Conservation (phyloP, 2,888 invertebrate genomes). For the Sthenelais limicola region DNA sequence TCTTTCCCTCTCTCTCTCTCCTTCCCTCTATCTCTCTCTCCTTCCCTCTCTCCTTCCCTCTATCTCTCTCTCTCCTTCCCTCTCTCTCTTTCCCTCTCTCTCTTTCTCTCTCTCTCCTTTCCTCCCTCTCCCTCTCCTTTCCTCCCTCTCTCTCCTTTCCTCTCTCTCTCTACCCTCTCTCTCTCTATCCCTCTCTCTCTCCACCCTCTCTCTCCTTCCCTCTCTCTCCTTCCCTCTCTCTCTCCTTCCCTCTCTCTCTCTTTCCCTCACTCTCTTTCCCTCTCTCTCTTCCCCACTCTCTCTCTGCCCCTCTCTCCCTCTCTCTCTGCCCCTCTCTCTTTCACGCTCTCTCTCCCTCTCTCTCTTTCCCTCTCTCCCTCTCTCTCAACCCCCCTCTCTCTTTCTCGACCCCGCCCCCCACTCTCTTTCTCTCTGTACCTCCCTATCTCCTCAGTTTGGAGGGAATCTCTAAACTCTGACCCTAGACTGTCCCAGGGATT, state of each 20-base stretch:
- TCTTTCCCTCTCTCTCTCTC: not conserved
- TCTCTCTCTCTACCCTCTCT: not conserved
- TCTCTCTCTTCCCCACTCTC: not conserved
- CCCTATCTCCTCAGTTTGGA: too few species aligned
- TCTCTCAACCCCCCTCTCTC: constrained; percentile 11
- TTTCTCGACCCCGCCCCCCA: not conserved
- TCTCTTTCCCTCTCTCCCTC: constrained; percentile 3
- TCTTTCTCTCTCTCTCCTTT: not conserved
- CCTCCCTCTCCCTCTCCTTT: not conserved
- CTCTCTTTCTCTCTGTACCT: too few species aligned
- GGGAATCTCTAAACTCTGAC: too few species aligned
- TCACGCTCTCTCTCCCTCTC: not conserved
- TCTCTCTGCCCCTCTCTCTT: not conserved
- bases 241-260: not conserved
- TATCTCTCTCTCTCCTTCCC: not conserved
- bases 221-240: not conserved
- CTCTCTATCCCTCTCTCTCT: not conserved
- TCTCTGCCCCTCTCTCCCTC: not conserved
- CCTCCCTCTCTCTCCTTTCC: not conserved
- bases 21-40: not conserved
- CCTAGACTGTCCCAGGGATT: too few species aligned
- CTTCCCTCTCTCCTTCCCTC: not conserved
- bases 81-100: not conserved
- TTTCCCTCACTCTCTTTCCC: not conserved
- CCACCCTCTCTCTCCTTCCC: not conserved